Evolutionary conservation across 2,888 invertebrate species (phyloP), one percentile per base, ranked within the genome.

Genomic region (Platycheirus albimanus): DNA sequence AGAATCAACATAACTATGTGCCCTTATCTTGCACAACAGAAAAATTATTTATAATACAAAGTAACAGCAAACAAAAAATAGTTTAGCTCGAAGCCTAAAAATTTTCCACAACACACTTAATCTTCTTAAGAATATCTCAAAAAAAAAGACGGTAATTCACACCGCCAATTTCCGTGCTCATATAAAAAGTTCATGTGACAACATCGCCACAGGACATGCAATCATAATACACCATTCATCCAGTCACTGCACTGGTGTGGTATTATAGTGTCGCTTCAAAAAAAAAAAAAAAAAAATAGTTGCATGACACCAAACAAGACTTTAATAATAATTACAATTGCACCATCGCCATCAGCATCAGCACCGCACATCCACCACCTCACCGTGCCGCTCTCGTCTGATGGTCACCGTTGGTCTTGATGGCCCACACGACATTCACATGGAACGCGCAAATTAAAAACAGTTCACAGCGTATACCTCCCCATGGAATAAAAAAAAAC

Each of bases 121-220:
- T 43, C 52, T 52, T 52, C 33, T 43, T 43, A 15, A 43, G 43
- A 61, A 36, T 20, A 56, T 69, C 69, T 33, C 2, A 8, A 20
- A 3, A 10, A 13, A 11, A 33, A 19, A n/a, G n/a, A 36, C 38
- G 36, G 36, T 52, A 74, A 19, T 74, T 79, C 79, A 66, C 75
- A 66, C 24, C 47, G 49, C 7, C 7, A 66, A 58, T 70, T 64
- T 43, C 54, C 70, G 58, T 67, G 66, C 52, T 52, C 33, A 7
- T 6, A 13, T 13, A 28, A 19, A 33, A n/a, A 74, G 45, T 61
- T 54, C 47, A 66, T 85, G 85, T 77, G 85, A 85, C 85, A 85
- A 76, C 61, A 81, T 77, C 72, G 56, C 67, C 49, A 54, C 63
- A 72, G 76, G 80, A 80, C 80, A 85, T 80, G 84, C 84, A 85